Evolutionary conservation across 2,113 vertebrate species (phyloP), one percentile per base, ranked within the genome.

Genomic region (Toxotes jaculatrix): DNA sequence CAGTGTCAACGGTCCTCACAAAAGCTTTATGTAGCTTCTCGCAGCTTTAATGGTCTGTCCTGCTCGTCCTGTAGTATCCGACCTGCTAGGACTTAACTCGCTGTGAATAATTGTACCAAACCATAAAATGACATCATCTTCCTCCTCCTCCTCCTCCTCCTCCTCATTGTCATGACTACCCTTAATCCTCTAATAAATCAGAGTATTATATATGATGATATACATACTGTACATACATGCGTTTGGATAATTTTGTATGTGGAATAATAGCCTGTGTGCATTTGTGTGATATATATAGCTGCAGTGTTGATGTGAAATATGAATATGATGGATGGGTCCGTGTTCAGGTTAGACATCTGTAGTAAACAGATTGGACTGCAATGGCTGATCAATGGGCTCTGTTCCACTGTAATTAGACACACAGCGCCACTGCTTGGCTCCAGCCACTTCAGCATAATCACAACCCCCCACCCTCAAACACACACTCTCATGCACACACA

Each of bases 341-440:
- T 3, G 43, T 89, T 90, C 92, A 90, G 93, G 93, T 93, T 90
- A 95, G 95, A 95, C 94, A 92, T 94, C 92, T 68, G 89, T 95
- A 71, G 93, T 96, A 96, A 96, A 95, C 96, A 96, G 95, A 96
- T 95, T 93, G 82, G 93, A 94, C 94, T 94, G 94, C 93, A 93
- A 94, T 93, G 93, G 91, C 75, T 87, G 95, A 97, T 97, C 89
- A 96, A 97, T 97, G 91, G 93, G 93, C 90, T 95, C 94, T 61
- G 94, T 86, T 91, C 93, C 96, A 94, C 96, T 95, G 96, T 97
- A 96, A 97, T 97, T 96, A 97, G 96, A 97, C 96, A 95, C 96
- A 96, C 86, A 93, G 79, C 92, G 92, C 91, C 90, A 93, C 91
- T 85, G 92, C 91, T 91, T 85, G 89, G 84, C 93, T 92, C 91